Percentiles rank a stretch among this genome's conserved stretches.
These are phyloP conservation scores for Alitta virens DNA, from an alignment of 2,888 invertebrate species.

Conservation along the genomic window DNA sequence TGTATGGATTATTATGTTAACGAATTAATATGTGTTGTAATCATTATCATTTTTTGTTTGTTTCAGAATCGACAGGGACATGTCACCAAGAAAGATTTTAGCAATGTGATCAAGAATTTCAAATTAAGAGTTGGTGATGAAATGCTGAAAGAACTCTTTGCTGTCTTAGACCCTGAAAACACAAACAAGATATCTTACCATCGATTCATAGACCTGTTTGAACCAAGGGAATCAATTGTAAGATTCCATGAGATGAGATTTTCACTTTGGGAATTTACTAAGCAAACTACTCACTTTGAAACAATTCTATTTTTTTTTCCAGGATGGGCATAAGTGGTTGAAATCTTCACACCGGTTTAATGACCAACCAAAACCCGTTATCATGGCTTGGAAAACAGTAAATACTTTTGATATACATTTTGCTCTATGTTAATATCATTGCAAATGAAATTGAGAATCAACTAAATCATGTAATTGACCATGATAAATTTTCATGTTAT, in stretches of 20 bases:
- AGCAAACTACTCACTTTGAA: no score
- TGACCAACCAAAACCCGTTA: slow-evolving; percentile 44
- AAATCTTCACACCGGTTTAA: slow-evolving; percentile 50
- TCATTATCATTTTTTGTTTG: neutral
- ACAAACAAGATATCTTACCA: slow-evolving; percentile 49
- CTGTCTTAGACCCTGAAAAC: slow-evolving; percentile 43
- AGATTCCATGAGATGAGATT: no score
- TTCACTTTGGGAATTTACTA: no score
- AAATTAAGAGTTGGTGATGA: slow-evolving; percentile 42
- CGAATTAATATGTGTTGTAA: neutral
- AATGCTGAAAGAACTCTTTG: slow-evolving; percentile 48
- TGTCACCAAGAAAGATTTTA: slow-evolving; percentile 45
- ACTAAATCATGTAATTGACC: no score
- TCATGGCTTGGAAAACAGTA: slow-evolving; percentile 54
- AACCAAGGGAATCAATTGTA: slow-evolving; percentile 47
- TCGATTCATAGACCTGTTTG: slow-evolving; percentile 50
- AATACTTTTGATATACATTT: slow-evolving; percentile 43
- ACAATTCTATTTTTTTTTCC: slow-evolving; percentile 23
- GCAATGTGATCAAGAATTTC: slow-evolving; percentile 44
- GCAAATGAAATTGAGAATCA: no score
- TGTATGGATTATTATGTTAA: neutral
- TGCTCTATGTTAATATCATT: no score
- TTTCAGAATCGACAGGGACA: slow-evolving; percentile 46
- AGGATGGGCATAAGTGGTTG: slow-evolving; percentile 55
- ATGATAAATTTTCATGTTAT: no score